A percentile compares a stretch with the other conserved stretches of the same genome.
phyloP scores from a whole-genome alignment of 2,888 invertebrate genomes.

The Leptinotarsa rubiginosa region DNA sequence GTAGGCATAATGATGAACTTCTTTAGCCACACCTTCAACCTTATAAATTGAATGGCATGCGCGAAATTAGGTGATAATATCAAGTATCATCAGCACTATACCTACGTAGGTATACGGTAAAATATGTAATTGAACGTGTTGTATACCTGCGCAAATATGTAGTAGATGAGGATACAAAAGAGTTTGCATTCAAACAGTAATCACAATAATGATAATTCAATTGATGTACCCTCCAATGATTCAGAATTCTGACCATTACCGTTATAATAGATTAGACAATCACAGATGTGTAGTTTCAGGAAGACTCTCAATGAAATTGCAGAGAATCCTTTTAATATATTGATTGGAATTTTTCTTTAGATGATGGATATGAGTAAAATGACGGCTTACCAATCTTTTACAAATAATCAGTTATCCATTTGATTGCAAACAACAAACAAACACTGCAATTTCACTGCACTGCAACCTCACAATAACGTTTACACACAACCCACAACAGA shows the following conservation, averaged over 20 bases:
- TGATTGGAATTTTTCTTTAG: neutral
- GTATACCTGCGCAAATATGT: neutral
- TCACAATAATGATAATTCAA: neutral
- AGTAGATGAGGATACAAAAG: neutral
- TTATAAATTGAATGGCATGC: constrained; percentile 13
- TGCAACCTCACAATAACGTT: neutral
- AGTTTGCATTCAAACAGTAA: neutral
- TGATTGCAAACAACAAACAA: neutral
- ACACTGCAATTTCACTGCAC: neutral
- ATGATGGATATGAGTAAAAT: neutral
- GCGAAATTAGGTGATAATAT: neutral
- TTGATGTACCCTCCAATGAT: neutral
- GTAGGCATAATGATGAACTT: neutral
- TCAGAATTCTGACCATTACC: neutral
- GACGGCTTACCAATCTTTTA: neutral
- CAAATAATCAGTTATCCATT: constrained; percentile 8
- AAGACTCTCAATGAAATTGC: neutral
- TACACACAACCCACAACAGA: constrained; percentile 12
- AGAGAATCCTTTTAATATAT: constrained; percentile 2
- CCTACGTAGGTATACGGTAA: neutral
- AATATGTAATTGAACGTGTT: neutral
- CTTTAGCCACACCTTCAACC: constrained; percentile 4
- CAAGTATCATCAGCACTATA: neutral
- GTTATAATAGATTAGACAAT: neutral
- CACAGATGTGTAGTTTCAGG: neutral